Conservation (phyloP, 2,888 invertebrate species). For the Lissonota sp. region DNA sequence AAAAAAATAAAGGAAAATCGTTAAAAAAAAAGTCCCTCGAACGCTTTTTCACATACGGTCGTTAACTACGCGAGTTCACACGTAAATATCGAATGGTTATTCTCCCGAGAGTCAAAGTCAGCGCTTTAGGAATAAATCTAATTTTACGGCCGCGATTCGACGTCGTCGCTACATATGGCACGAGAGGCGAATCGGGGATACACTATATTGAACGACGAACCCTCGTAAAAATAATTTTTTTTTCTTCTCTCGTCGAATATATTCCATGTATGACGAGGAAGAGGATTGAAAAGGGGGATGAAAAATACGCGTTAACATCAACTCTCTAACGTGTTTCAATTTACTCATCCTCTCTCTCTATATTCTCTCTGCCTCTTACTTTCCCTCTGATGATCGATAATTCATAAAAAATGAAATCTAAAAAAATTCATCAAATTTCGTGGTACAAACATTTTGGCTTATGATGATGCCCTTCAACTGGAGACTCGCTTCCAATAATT, state of each 20-base stretch:
- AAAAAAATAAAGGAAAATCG: not conserved
- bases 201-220: slow-evolving; percentile 58
- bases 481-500: too few relatives aligned
- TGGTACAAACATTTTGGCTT: too few relatives aligned
- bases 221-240: slow-evolving; percentile 57
- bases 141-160: slow-evolving; percentile 60
- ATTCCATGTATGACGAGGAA: too few relatives aligned
- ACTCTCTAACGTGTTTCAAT: too few relatives aligned
- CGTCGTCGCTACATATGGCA: slow-evolving; percentile 39
- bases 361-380: too few relatives aligned
- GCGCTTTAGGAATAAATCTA: slow-evolving; percentile 63
- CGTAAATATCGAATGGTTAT: slow-evolving; percentile 57
- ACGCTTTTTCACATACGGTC: slow-evolving; percentile 25
- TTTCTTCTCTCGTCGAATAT: not conserved
- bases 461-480: too few relatives aligned
- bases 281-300: too few relatives aligned
- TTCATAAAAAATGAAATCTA: too few relatives aligned
- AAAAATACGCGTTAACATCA: too few relatives aligned
- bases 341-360: too few relatives aligned
- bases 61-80: slow-evolving; percentile 47
- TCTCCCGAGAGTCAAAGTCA: slow-evolving; percentile 50
- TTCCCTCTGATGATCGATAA: too few relatives aligned
- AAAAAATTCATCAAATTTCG: too few relatives aligned
- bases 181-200: slow-evolving; percentile 22
- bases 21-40: slow-evolving; percentile 24